These are phyloP conservation scores for Anolis apletophallus DNA, from an alignment of 2,797 vertebrate genomes.

Conservation along the genomic window DNA sequence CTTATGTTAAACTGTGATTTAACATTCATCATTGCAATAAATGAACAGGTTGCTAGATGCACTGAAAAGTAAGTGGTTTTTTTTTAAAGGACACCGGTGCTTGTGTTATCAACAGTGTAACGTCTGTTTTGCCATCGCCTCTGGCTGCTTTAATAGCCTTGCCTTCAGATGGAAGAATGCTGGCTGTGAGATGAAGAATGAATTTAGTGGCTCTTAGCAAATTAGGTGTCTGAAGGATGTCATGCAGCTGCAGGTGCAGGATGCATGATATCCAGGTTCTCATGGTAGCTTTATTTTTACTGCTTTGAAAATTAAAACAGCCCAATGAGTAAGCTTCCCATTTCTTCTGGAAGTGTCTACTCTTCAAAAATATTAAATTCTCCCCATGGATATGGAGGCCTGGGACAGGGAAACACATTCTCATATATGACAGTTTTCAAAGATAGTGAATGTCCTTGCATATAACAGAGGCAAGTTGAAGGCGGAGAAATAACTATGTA, in stretches of 20 bases:
- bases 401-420: rapidly evolving
- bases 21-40: constrained; percentile 18
- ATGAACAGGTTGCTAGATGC: not conserved
- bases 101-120: not conserved
- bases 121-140: not conserved
- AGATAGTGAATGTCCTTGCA: not conserved
- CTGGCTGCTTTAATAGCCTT: not conserved
- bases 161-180: not conserved
- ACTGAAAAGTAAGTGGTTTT: not conserved
- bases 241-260: not conserved
- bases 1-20: constrained; percentile 16
- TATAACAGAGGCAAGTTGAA: not conserved
- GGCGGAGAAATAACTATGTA: not conserved
- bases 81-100: rapidly evolving
- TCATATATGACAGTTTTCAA: not conserved
- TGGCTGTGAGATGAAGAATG: not conserved
- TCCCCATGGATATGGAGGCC: not conserved
- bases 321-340: not conserved
- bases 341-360: not conserved
- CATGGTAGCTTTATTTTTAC: not conserved
- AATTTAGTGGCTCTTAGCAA: constrained; percentile 12
- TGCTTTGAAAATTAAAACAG: not conserved
- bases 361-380: not conserved
- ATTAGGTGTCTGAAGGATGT: not conserved
- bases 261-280: not conserved